Evolutionary conservation across 2,113 vertebrate genomes (phyloP), one percentile per base, ranked within the genome.

Genomic region (Scytalopus superciliaris): DNA sequence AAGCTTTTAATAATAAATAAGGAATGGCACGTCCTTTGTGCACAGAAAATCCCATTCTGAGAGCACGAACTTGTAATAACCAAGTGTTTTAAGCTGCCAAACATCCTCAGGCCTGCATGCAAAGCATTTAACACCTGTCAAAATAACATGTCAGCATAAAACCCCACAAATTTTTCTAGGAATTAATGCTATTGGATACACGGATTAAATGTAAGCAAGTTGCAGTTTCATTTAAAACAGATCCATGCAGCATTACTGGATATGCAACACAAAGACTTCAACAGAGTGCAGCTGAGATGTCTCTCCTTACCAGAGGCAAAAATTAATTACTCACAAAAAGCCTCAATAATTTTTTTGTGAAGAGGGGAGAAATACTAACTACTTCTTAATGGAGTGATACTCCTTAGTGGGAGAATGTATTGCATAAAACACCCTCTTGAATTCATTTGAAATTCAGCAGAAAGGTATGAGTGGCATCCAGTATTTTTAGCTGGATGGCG

Each of bases 401-500:
- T 42, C 44, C 44, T 77, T 53, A 52, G 67, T 0, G 3, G 33
- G 18, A 74, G 28, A 68, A 52, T 7, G 25, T 7, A 24, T 74
- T 86, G 63, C 87, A 94, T 18, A 66, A 91, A 80, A 49, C 14
- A 2, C 14, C 37, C 82, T 82, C 59, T 66, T 63, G 62, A 89
- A 77, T 53, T 74, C 16, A 93, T 80, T 15, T 63, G 82, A 91
- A 97, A 91, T 89, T 55, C 59, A 95, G 78, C 63, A 90, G 79
- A 55, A 86, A 91, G 79, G 75, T 88, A 95, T 89, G 96, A 93
- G 56, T 31, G 94, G 90, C 84, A 93, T 95, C 75, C 90, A 95
- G 84, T 91, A 96, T 89, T 94, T 94, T 93, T 86, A 96, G 90
- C 77, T 86, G 85, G 85, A 97, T 45, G 64, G 79, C 88, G 55